Evolutionary conservation across 1,140 invertebrate species (phyloP).

Genomic region (Drosophila albomicans): DNA sequence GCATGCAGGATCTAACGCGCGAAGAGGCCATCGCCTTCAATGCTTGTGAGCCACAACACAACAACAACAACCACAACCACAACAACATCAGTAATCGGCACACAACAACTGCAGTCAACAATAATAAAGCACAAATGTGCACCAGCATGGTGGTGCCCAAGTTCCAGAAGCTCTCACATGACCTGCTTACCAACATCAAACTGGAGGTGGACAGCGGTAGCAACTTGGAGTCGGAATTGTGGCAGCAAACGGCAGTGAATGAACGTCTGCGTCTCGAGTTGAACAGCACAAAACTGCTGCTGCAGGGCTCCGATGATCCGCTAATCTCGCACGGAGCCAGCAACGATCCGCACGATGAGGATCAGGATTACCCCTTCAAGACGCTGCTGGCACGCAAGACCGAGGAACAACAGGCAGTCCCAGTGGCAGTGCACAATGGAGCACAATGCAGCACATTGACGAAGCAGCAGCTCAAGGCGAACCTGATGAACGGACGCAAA

Average conservation of each 20-base stretch:
- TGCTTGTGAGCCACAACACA: conserved; percentile 9
- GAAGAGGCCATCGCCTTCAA: conserved; percentile 38
- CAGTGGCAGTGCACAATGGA: conserved; percentile 41
- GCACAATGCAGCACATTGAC: conserved; percentile 71
- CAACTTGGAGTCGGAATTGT: conserved; percentile 29
- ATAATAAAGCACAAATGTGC: conserved; percentile 32
- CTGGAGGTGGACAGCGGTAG: conserved; percentile 43
- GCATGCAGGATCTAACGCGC: conserved; percentile 41
- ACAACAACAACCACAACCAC: conserved; percentile 22
- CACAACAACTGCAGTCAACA: not conserved
- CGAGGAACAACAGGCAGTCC: conserved; percentile 44
- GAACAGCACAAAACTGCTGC: conserved; percentile 60
- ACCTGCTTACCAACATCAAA: conserved; percentile 60
- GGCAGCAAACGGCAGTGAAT: conserved; percentile 54
- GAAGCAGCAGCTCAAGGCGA: conserved; percentile 79
- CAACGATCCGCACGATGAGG: conserved; percentile 72
- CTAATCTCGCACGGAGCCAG: conserved; percentile 77
- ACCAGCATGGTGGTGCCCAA: conserved; percentile 19
- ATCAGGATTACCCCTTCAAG: conserved; percentile 79
- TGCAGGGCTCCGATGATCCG: conserved; percentile 81
- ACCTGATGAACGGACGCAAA: conserved; percentile 71
- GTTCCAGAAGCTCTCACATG: conserved; percentile 13
- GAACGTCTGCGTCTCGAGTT: conserved; percentile 55
- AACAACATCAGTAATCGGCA: not conserved
- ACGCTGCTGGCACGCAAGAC: conserved; percentile 56